Evolutionary conservation across 2,888 invertebrate genomes (phyloP), one percentile per base, ranked within the genome.

Genomic region (Mythimna vitellina): DNA sequence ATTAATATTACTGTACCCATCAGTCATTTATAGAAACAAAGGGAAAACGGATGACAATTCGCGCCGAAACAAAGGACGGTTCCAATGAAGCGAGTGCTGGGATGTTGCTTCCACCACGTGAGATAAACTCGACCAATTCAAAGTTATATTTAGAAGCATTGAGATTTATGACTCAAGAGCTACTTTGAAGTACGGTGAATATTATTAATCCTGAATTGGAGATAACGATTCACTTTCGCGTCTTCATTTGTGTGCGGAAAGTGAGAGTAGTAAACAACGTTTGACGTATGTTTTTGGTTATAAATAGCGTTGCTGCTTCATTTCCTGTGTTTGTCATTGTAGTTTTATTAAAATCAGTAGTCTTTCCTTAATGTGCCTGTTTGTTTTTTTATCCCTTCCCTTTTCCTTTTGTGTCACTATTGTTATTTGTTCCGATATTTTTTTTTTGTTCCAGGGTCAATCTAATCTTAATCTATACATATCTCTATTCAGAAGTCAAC

Each of bases 81-180:
- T 67, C 46, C 69, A 64, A 63, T 71, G 60, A 53, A 74, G 51
- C 73, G 57, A 54, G 57, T 17, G 22, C 51, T 58, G 67, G 46
- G 49, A 20, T 67, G 68, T 56, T 74, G 74, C 63, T 22, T 53
- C 51, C 76, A 69, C 66, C 66, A 71, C 65, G 70, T 73, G 66
- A 76, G 64, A 84, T 73, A 79, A 79, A 83, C 70, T 68, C 65
- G 68, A 74, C 73, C 74, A 74, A 81, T 78, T 75, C 58, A 53
- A 54, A 49, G 73, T 73, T 86, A 85, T 71, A 82, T 84, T 84
- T 84, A 86, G 84, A 76, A 60, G n/a, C 80, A 63, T 79, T 67
- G 20, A 72, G 71, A 81, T 82, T 82, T 84, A 81, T 76, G 78
- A 67, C 46, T 70, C 68, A 69, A 78, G 73, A 73, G 82, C 71